phyloP scores from a whole-genome alignment of 2,888 invertebrate genomes.

The Lamproptera curius region DNA sequence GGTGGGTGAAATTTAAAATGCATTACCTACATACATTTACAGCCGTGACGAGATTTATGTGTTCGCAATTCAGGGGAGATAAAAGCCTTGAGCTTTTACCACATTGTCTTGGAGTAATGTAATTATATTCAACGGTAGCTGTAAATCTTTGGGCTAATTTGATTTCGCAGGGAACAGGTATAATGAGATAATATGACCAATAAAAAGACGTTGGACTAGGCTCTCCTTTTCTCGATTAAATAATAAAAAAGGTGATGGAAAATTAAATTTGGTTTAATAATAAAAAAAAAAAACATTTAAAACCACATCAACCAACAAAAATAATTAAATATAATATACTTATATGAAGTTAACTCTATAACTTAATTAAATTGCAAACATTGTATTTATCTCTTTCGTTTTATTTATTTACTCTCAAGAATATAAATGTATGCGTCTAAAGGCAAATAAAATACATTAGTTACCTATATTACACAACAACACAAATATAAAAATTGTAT shows the following conservation, averaged over 20 bases:
- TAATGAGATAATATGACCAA: not conserved
- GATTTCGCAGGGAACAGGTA: constrained; percentile 1
- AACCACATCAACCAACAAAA: too few relatives aligned
- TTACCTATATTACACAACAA: too few relatives aligned
- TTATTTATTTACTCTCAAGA: too few relatives aligned
- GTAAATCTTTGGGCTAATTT: constrained; percentile 18
- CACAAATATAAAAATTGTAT: too few relatives aligned
- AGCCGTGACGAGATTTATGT: constrained; percentile 6
- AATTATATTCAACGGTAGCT: constrained; percentile 10
- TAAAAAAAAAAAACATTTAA: not conserved
- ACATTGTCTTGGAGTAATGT: constrained; percentile 14
- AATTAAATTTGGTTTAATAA: not conserved
- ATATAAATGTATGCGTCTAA: too few relatives aligned
- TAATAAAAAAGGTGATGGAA: too few relatives aligned
- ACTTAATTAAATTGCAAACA: too few relatives aligned
- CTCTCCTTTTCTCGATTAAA: too few relatives aligned
- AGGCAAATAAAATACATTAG: too few relatives aligned
- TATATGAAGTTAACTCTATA: too few relatives aligned
- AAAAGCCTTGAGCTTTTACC: constrained; percentile 4
- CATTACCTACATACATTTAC: constrained; percentile 13
- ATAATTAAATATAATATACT: too few relatives aligned
- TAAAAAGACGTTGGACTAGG: not conserved
- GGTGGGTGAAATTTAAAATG: constrained; percentile 15
- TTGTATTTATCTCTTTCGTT: too few relatives aligned
- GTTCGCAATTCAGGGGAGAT: constrained; percentile 12